These are phyloP conservation scores for Nomada ferruginata DNA, from an alignment of 2,888 invertebrate genomes.

Conservation along the genomic window DNA sequence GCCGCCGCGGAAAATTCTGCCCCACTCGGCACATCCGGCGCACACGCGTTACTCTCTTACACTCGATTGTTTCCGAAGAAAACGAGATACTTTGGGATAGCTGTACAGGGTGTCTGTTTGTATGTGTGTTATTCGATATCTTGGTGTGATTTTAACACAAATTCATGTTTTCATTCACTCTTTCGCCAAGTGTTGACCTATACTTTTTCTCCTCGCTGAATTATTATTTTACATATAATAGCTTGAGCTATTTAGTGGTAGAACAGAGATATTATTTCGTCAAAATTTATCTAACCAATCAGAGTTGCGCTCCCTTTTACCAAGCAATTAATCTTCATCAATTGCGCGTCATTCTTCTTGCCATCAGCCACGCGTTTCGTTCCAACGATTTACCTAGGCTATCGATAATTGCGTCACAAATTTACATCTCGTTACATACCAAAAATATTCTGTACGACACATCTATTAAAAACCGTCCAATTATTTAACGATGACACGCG, in stretches of 20 bases:
- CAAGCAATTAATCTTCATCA: slow-evolving; percentile 62
- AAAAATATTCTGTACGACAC: slow-evolving; percentile 49
- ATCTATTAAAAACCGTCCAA: slow-evolving; percentile 50
- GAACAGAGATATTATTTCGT: slow-evolving; percentile 19
- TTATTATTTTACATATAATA: no score
- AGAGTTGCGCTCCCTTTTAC: slow-evolving; percentile 36
- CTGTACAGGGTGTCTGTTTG: no score
- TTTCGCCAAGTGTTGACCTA: background rate
- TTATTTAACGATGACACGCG: slow-evolving; percentile 41
- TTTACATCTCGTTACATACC: slow-evolving; percentile 59
- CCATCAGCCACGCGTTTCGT: slow-evolving; percentile 25
- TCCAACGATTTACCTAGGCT: slow-evolving; percentile 57
- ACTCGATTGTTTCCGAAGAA: background rate
- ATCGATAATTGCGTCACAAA: slow-evolving; percentile 62
- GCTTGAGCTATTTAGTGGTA: background rate
- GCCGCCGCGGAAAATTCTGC: background rate
- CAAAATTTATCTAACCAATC: slow-evolving; percentile 52
- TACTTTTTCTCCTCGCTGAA: background rate
- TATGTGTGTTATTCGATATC: background rate
- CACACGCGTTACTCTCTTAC: background rate
- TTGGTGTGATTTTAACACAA: no score
- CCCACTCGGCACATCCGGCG: slow-evolving; percentile 16
- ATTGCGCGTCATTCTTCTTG: slow-evolving; percentile 62
- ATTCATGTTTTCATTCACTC: no score
- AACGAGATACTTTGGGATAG: background rate